These are phyloP conservation scores for Brevimyrus niger DNA, from an alignment of 2,113 vertebrate genomes.

Conservation along the genomic window DNA sequence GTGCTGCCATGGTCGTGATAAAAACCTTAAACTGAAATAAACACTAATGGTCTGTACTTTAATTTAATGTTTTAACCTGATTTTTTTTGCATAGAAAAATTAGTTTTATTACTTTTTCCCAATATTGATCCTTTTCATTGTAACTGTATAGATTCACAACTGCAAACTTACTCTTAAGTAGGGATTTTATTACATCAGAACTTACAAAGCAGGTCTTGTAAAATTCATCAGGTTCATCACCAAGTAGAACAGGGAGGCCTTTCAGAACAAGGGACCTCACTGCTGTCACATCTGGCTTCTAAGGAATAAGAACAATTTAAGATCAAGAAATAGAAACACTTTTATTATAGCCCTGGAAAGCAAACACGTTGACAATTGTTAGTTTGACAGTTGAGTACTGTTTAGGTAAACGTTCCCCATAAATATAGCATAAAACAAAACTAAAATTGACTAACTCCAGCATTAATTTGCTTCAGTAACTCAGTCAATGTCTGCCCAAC, in stretches of 20 bases:
- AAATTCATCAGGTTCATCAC: constrained; percentile 25
- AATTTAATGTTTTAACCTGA: too few species aligned
- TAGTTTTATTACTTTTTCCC: neutral
- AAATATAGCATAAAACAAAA: neutral
- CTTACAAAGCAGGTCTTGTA: constrained; percentile 31
- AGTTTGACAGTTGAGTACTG: neutral
- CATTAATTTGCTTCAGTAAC: neutral
- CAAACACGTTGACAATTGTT: neutral
- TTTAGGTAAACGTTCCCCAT: neutral
- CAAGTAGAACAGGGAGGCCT: constrained; percentile 28
- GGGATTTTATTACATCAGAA: neutral
- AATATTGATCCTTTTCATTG: neutral
- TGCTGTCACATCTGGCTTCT: constrained; percentile 26
- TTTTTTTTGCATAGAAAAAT: too few species aligned
- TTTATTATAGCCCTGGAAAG: neutral
- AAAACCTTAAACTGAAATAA: neutral
- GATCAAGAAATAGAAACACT: neutral
- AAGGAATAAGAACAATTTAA: neutral
- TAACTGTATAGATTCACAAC: neutral
- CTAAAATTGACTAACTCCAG: neutral
- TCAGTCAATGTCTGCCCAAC: neutral
- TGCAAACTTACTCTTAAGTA: neutral
- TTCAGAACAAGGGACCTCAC: constrained; percentile 15
- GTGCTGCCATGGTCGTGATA: neutral
- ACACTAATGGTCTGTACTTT: neutral